Base-by-base conservation (phyloP, 2,797 vertebrate species). In the Danionella dracula region DNA sequence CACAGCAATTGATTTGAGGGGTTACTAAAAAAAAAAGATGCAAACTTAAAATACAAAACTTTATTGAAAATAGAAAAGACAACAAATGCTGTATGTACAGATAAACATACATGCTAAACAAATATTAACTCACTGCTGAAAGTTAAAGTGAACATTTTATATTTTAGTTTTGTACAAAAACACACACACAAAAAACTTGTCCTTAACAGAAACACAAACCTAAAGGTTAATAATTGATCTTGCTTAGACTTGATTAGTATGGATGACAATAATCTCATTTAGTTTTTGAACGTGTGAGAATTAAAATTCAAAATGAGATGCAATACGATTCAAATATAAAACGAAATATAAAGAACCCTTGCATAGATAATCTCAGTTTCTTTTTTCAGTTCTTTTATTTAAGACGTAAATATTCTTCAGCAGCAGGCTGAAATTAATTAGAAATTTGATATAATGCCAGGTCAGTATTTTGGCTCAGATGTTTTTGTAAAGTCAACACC, bases 31-130 rank as follows among this genome's bases (percentile, higher is more conserved):
- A 3, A 27, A 27, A 27, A 27, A 27, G 3, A 27, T 27, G 3
- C 23, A 6, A 46, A 60, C 12, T 15, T 46, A 38, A 66, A 32
- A 56, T 66, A 56, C 21, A 66, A 49, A 44, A 27, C 41, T 62
- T 42, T 67, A 44, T 64, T 70, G 6, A 66, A 49, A 45, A 53
- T 17, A 40, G 21, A 58, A 23, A 31, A 31, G 54, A 63, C 46
- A 51, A 66, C 20, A 50, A 51, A 19, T 27, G n/a, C n/a, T n/a
- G n/a, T n/a, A 64, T 53, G 16, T 42, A 48, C 32, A 56, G 5
- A 38, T 40, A 15, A 49, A 21, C 29, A 65, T 7, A n/a, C 20
- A 27, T 44, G 49, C n/a, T n/a, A n/a, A n/a, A n/a, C n/a, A n/a
- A n/a, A n/a, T n/a, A n/a, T 16, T 0, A 54, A 40, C 12, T 48